Evolutionary conservation across 2,113 vertebrate species (phyloP).

Genomic region (Gymnarchus niloticus): DNA sequence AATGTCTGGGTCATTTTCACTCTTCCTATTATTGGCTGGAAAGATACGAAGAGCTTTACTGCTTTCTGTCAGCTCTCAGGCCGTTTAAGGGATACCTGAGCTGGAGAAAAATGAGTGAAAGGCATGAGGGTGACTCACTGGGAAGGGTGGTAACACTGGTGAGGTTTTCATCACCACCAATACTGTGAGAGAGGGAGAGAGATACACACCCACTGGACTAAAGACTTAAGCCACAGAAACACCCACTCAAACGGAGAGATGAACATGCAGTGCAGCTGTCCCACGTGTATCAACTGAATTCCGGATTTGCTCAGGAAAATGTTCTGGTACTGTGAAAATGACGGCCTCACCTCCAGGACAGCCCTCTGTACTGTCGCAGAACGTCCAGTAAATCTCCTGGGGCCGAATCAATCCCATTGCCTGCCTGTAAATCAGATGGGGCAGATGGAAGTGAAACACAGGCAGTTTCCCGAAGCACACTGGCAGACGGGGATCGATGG

Average conservation of each 20-base stretch:
- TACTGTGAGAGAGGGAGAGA: constrained; percentile 55
- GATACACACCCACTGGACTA: not conserved
- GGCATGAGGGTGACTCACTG: constrained; percentile 69
- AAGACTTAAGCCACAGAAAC: not conserved
- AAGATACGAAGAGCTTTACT: not conserved
- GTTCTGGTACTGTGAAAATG: not conserved
- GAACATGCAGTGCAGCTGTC: not conserved
- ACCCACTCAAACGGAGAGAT: not conserved
- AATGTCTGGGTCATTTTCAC: not conserved
- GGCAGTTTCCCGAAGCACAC: not conserved
- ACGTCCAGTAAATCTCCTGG: constrained; percentile 59
- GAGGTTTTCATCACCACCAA: constrained; percentile 77
- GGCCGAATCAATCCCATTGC: constrained; percentile 68
- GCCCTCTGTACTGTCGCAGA: constrained; percentile 71
- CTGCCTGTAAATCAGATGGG: constrained; percentile 64
- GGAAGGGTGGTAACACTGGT: constrained; percentile 77
- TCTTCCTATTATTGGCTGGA: not conserved
- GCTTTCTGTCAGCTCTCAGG: not conserved
- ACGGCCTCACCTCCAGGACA: constrained; percentile 77
- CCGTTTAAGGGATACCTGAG: too few relatives aligned
- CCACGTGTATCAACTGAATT: not conserved
- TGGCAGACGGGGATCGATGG: not conserved
- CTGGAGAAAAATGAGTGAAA: not conserved
- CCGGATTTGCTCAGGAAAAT: not conserved
- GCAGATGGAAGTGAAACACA: not conserved